Conservation (phyloP, 2,888 invertebrate genomes). For the Colostygia pectinataria region DNA sequence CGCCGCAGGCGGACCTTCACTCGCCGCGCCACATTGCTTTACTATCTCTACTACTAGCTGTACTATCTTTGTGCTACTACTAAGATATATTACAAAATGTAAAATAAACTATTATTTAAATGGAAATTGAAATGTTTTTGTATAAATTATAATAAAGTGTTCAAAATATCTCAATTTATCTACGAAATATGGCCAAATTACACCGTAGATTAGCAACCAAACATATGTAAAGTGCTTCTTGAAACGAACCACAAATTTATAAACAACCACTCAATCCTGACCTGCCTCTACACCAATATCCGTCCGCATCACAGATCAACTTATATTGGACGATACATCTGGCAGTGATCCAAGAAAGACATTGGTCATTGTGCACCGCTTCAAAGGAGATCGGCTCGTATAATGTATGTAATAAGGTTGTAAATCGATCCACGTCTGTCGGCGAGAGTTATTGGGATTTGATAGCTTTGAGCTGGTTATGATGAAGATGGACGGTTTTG, state of each 20-base stretch:
- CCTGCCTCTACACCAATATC: constrained; percentile 3
- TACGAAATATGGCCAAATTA: constrained; percentile 38
- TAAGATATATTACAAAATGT: no score
- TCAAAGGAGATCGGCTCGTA: constrained; percentile 41
- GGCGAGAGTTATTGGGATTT: constrained; percentile 50
- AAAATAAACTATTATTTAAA: no score
- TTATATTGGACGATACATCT: constrained; percentile 40
- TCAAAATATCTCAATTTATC: constrained; percentile 1
- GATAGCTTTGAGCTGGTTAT: constrained; percentile 41
- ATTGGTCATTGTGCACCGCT: constrained; percentile 38
- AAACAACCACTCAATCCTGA: constrained; percentile 12
- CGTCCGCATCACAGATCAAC: constrained; percentile 30
- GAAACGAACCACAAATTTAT: constrained; percentile 18
- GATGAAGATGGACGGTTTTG: constrained; percentile 37
- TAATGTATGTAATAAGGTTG: constrained; percentile 43
- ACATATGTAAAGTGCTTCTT: constrained; percentile 33
- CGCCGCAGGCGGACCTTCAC: no score
- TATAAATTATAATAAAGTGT: no score
- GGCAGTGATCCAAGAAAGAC: constrained; percentile 48
- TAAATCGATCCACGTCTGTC: constrained; percentile 41
- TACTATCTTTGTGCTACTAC: no score
- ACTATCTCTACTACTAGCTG: no score
- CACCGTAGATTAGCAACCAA: constrained; percentile 32
- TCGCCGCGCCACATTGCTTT: no score
- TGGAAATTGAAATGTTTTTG: no score